Base-by-base conservation (phyloP, 2,797 vertebrate species). In the Ispidina lecontei region DNA sequence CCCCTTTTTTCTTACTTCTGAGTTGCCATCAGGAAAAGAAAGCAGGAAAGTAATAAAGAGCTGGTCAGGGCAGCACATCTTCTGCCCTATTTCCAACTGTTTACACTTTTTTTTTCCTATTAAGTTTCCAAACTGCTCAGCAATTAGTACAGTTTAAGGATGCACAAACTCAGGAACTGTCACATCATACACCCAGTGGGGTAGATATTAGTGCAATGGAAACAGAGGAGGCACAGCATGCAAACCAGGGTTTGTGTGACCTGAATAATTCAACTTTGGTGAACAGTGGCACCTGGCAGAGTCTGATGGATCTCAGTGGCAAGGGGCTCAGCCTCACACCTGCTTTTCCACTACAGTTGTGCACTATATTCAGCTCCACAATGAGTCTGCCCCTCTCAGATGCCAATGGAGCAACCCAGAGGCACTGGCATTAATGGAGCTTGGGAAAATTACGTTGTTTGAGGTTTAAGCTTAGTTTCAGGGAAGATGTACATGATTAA, bases 171-270 rank as follows among this genome's bases (percentile, higher is more conserved):
- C 58, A 33, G 77, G 44, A 93, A 55, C 41, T 84, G 87, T 88
- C 85, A 79, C 1, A 0, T 60, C 21, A 54, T 4, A 63, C 52
- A 41, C 73, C 59, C 67, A 52, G 76, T 41, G 55, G 82, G 84
- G 82, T 75, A 59, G 79, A 73, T 90, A n/a, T 92, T 92, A 90
- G 52, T 25, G 77, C 72, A 84, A 89, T 75, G 67, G 87, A 81
- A 92, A 72, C 14, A 17, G n/a, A 43, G 52, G 70, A 84, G 15
- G 58, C 25, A 70, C 18, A 9, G 55, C 28, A 62, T 83, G 84
- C 37, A 69, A 80, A 95, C 47, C 10, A 76, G 72, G 52, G 35
- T 21, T 60, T 70, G 46, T 10, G 59, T 67, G 84, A 93, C 31
- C 71, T 67, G 77, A 90, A 89, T 94, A 90, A 95, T 71, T 76